Conservation (phyloP, 2,113 vertebrate species). For the Aphyosemion australe region DNA sequence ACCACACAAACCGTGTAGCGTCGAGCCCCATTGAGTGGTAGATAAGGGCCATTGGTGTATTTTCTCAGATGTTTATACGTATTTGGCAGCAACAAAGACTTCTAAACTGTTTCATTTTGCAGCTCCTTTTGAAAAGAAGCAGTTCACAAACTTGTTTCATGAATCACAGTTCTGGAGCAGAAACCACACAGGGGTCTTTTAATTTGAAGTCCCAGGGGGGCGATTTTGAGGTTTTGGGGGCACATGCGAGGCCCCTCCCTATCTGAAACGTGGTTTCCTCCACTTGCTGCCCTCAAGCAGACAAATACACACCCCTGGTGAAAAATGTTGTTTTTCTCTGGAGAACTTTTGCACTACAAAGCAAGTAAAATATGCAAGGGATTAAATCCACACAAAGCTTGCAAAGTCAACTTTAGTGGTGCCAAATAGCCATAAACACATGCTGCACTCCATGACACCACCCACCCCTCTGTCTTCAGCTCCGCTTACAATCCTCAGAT, state of each 20-base stretch:
- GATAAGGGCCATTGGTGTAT: too few species aligned
- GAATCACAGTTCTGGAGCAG: conserved; percentile 32
- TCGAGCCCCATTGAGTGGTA: too few species aligned
- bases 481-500: conserved; percentile 27
- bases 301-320: neutral
- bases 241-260: conserved; percentile 32
- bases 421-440: conserved; percentile 50
- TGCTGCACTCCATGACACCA: conserved; percentile 41
- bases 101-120: conserved; percentile 19
- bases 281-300: neutral
- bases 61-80: too few species aligned
- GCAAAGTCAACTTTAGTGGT: neutral
- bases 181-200: conserved; percentile 36
- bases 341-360: conserved; percentile 14
- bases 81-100: neutral
- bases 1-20: too few species aligned
- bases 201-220: conserved; percentile 42
- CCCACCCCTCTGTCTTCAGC: conserved; percentile 19
- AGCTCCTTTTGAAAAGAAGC: conserved; percentile 30
- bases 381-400: conserved; percentile 20
- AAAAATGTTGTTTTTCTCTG: conserved; percentile 24
- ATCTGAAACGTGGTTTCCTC: conserved; percentile 15
- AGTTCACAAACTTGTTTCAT: conserved; percentile 19
- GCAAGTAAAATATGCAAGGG: conserved; percentile 24
- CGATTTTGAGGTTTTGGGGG: conserved; percentile 41